Evolutionary conservation across 2,113 vertebrate genomes (phyloP).

Genomic region (Tachycineta bicolor): DNA sequence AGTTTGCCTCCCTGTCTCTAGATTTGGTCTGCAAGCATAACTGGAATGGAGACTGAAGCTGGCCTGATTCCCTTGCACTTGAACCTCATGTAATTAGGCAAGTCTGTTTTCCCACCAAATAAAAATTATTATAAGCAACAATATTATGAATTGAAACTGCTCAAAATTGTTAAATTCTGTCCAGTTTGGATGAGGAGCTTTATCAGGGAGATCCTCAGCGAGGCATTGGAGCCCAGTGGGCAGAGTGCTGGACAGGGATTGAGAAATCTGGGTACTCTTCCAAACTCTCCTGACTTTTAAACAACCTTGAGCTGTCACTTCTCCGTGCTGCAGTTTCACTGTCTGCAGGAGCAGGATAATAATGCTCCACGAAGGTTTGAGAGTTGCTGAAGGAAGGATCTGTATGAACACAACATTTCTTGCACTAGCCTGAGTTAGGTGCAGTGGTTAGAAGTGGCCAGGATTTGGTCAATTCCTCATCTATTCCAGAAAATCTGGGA

Average conservation of each 20-base stretch:
- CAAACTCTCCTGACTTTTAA: constrained; percentile 22
- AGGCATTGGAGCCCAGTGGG: neutral
- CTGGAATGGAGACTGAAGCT: neutral
- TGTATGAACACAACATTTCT: neutral
- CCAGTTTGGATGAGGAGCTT: neutral
- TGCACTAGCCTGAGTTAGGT: neutral
- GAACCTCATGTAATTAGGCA: neutral
- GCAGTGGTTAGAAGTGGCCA: neutral
- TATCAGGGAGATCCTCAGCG: neutral
- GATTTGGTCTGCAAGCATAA: neutral
- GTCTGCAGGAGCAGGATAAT: neutral
- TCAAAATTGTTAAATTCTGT: neutral
- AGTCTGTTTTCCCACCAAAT: neutral
- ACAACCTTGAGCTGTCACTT: constrained; percentile 37
- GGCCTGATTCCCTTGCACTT: neutral
- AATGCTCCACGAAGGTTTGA: neutral
- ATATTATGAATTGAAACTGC: neutral
- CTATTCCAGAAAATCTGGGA: neutral
- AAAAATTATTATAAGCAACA: neutral
- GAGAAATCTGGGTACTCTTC: constrained; percentile 39
- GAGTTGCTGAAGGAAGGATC: neutral
- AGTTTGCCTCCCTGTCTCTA: neutral
- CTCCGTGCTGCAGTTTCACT: neutral
- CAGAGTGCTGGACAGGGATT: neutral
- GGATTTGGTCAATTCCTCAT: neutral